Conservation (phyloP, 1,140 invertebrate genomes). For the Neotoxoptera formosana region DNA sequence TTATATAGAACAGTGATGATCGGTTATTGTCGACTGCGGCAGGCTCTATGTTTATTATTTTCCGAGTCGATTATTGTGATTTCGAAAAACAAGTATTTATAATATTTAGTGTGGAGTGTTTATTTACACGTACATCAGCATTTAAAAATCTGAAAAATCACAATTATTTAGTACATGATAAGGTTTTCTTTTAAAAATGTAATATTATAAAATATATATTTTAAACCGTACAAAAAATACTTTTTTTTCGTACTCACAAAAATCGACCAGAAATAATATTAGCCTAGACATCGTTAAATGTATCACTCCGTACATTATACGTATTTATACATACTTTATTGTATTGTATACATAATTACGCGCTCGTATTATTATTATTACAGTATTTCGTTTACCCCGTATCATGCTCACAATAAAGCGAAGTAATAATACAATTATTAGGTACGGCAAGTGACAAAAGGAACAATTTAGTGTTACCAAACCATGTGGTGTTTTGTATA, state of each 20-base stretch:
- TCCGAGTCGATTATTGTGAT: neutral
- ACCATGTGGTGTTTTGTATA: conserved; percentile 8
- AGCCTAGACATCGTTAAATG: neutral
- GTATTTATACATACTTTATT: neutral
- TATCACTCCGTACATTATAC: neutral
- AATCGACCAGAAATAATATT: neutral
- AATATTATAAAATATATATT: neutral
- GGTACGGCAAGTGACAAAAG: neutral
- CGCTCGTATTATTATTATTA: neutral
- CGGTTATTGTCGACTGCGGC: too few relatives aligned
- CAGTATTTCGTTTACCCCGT: neutral
- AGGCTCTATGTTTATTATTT: neutral
- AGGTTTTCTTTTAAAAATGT: neutral
- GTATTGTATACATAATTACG: neutral
- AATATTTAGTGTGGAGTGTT: neutral
- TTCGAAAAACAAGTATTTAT: neutral
- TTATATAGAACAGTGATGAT: neutral
- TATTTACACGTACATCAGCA: neutral
- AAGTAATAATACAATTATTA: neutral
- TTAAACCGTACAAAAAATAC: too few relatives aligned
- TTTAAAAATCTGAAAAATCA: neutral
- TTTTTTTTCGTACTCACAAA: neutral
- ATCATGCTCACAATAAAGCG: neutral
- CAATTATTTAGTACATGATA: too few relatives aligned
- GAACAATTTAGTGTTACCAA: neutral